A percentile compares a stretch with the other conserved stretches of the same genome.
Conservation (phyloP, 2,797 vertebrate species). For the Enteromius trimaculatus region DNA sequence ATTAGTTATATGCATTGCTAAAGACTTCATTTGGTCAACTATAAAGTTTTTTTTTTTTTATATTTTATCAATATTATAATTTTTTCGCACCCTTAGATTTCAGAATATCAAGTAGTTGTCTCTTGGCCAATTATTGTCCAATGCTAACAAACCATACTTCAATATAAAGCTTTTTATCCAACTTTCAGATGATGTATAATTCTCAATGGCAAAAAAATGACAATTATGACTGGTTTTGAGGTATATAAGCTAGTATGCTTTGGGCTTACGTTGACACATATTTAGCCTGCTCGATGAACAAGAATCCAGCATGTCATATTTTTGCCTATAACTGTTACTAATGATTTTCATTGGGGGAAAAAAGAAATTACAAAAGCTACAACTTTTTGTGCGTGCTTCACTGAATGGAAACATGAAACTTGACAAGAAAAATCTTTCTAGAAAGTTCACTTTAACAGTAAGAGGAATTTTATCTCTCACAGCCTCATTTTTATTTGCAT, state of each 20-base stretch:
- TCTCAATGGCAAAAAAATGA: no score
- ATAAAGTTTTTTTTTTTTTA: no score
- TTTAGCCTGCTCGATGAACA: background rate
- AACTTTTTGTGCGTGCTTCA: background rate
- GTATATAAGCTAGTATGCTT: background rate
- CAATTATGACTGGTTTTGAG: no score
- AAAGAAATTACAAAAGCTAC: background rate
- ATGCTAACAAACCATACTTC: no score
- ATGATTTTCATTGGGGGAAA: background rate
- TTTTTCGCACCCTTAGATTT: no score
- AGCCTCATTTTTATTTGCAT: background rate
- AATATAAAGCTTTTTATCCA: no score
- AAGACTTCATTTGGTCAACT: no score
- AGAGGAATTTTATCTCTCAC: background rate
- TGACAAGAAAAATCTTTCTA: background rate
- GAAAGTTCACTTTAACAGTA: background rate
- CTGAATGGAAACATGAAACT: background rate
- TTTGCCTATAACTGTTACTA: background rate
- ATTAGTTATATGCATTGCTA: no score
- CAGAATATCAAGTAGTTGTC: no score
- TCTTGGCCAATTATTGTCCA: no score
- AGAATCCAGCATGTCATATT: background rate
- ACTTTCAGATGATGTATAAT: no score
- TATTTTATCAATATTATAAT: no score
- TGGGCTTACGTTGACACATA: background rate